Evolutionary conservation across 30 jellyfish, hydroid and myxozoan genomes (phyloP), one percentile per base, ranked within the genome.

Genomic region (Turritopsis dohrnii): DNA sequence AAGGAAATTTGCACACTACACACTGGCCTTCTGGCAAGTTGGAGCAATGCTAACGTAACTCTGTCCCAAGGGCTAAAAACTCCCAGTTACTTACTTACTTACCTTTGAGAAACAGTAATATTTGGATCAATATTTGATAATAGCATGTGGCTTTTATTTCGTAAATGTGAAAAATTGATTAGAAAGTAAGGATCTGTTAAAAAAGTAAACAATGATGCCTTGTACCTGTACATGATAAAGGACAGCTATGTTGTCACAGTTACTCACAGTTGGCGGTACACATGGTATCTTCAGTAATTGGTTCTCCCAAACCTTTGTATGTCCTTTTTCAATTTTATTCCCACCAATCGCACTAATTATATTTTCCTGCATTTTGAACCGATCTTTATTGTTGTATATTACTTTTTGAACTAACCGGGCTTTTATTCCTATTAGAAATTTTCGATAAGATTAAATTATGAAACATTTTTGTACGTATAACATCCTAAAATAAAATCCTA

Each of bases 231-330:
- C 83, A 23, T 74, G 52, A 21, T 74, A 74, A 8, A 74, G 60
- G 17, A 74, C 83, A 0, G 53, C 65, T 8, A 74, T 26, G 83
- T 23, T 74, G 13, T 26, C 52, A 74, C 65, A 27, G 41, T 23
- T 29, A 23, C 23, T 29, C 0, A 23, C 41, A 8, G 83, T 23
- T 16, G 83, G 83, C 24, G 83, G 83, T 23, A 74, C 0, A 13
- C 54, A 17, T 13, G 83, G 83, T 23, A 74, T 29, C 60, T 29
- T 23, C 41, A 74, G 60, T 71, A 74, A 23, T 0, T 74, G 83
- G 21, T 74, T 74, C 65, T 74, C 83, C 83, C 83, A 74, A 21
- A 74, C 83, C n/a, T 74, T 74, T n/a, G 83, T 74, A 22, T 29
- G 52, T 23, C 65, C 65, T 16, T 71, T 19, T 41, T 74, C 65